Evolutionary conservation across 2,888 invertebrate genomes (phyloP).

Genomic region (Andrena marginata): DNA sequence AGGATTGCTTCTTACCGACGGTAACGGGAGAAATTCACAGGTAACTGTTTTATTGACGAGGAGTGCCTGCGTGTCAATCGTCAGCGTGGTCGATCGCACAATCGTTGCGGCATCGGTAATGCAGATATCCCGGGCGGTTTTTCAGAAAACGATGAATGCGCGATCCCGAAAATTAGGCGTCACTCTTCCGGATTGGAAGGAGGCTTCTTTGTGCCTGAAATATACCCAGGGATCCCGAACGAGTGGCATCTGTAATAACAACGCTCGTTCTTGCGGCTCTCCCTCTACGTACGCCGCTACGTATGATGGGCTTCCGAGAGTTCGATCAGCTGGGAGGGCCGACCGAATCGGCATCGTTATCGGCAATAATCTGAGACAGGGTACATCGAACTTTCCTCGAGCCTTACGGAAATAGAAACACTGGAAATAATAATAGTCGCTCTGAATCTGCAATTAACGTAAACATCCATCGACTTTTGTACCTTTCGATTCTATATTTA

Average conservation of each 20-base stretch:
- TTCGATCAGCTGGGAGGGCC: slow-evolving; percentile 33
- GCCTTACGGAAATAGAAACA: too few relatives aligned
- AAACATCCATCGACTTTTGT: too few relatives aligned
- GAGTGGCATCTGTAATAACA: slow-evolving; percentile 84
- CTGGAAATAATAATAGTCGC: too few relatives aligned
- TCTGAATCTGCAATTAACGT: too few relatives aligned
- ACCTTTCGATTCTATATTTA: too few relatives aligned
- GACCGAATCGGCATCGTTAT: slow-evolving; percentile 12
- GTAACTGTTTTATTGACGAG: too few relatives aligned
- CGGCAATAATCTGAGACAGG: neutral
- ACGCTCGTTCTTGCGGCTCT: slow-evolving; percentile 66
- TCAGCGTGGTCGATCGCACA: neutral
- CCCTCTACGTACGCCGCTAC: slow-evolving; percentile 51
- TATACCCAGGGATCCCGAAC: slow-evolving; percentile 80
- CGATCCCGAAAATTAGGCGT: slow-evolving; percentile 70
- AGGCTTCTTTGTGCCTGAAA: slow-evolving; percentile 82
- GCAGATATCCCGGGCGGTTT: slow-evolving; percentile 2
- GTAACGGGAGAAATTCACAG: too few relatives aligned
- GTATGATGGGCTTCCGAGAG: slow-evolving; percentile 44
- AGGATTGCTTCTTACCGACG: too few relatives aligned
- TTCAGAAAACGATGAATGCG: slow-evolving; percentile 46
- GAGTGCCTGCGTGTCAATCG: too few relatives aligned
- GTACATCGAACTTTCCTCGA: too few relatives aligned
- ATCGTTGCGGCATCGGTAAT: neutral
- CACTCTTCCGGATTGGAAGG: slow-evolving; percentile 76